Conservation (phyloP, 1,140 invertebrate genomes). For the Mercenaria mercenaria region DNA sequence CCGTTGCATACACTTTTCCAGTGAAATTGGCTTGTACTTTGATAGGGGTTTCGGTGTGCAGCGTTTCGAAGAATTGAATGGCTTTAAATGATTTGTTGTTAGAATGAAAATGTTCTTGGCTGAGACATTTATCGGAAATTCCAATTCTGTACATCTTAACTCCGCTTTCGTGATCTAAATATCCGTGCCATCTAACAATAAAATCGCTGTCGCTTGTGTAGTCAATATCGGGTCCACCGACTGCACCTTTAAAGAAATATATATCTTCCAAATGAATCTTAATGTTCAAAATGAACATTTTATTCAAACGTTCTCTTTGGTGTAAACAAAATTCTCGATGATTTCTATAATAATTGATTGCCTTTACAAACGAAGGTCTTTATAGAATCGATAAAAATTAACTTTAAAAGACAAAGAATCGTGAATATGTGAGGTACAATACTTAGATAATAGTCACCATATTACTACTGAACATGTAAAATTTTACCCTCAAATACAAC, state of each 20-base stretch:
- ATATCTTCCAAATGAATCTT: no score
- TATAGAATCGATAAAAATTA: no score
- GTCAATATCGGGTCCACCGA: slow-evolving; percentile 63
- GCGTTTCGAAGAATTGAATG: neutral
- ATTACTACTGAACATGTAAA: no score
- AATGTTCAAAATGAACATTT: no score
- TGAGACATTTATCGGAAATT: slow-evolving; percentile 57
- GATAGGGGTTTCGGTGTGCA: neutral
- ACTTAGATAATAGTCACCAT: no score
- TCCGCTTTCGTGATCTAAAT: slow-evolving; percentile 74
- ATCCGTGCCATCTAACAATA: slow-evolving; percentile 70
- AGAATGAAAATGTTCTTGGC: neutral
- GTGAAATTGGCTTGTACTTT: slow-evolving; percentile 22
- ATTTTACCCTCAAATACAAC: slow-evolving; percentile 58
- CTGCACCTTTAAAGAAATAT: neutral
- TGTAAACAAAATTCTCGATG: no score
- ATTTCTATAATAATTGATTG: neutral
- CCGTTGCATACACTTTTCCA: slow-evolving; percentile 48
- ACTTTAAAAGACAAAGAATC: no score
- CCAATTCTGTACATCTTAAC: slow-evolving; percentile 66
- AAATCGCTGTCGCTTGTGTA: slow-evolving; percentile 63
- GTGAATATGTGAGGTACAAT: no score
- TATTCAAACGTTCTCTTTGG: no score
- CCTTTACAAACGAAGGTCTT: no score
- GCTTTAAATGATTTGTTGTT: neutral